These are phyloP conservation scores for Bellardia bayeri DNA, from an alignment of 2,888 invertebrate species.

Conservation along the genomic window DNA sequence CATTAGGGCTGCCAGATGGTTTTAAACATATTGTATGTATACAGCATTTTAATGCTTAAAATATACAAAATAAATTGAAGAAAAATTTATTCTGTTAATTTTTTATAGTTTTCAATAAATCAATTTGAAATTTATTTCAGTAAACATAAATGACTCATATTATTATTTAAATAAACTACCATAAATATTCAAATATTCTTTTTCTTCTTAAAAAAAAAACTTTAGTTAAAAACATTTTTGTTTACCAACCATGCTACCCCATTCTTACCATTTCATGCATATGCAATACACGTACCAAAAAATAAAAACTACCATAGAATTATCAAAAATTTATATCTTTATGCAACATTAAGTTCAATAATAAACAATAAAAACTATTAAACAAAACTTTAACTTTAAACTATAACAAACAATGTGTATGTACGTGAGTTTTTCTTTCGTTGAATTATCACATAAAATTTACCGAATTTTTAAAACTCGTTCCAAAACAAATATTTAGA, in stretches of 20 bases:
- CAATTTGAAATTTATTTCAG: too few species aligned
- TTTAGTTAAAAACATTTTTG: background rate
- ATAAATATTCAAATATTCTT: too few species aligned
- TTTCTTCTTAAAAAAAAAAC: background rate
- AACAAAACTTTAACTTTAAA: slow-evolving; percentile 11
- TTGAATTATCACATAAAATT: slow-evolving; percentile 30
- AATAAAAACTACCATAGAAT: background rate
- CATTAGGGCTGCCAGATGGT: too few species aligned
- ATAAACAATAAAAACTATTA: slow-evolving; percentile 13
- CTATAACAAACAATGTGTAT: background rate
- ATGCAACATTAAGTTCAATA: slow-evolving; percentile 51
- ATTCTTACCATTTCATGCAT: background rate
- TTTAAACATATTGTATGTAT: too few species aligned
- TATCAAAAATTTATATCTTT: slow-evolving; percentile 39
- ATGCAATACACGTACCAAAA: background rate
- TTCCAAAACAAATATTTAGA: background rate
- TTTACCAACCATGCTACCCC: background rate
- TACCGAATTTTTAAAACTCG: slow-evolving; percentile 12
- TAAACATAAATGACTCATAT: too few species aligned
- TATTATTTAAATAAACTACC: too few species aligned
- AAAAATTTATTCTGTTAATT: too few species aligned
- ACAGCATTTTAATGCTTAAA: too few species aligned
- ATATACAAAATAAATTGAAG: too few species aligned
- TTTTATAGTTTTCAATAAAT: too few species aligned
- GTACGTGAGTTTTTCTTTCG: background rate